These are phyloP conservation scores for Syrmaticus mikado DNA, from an alignment of 2,113 vertebrate species.

Conservation along the genomic window DNA sequence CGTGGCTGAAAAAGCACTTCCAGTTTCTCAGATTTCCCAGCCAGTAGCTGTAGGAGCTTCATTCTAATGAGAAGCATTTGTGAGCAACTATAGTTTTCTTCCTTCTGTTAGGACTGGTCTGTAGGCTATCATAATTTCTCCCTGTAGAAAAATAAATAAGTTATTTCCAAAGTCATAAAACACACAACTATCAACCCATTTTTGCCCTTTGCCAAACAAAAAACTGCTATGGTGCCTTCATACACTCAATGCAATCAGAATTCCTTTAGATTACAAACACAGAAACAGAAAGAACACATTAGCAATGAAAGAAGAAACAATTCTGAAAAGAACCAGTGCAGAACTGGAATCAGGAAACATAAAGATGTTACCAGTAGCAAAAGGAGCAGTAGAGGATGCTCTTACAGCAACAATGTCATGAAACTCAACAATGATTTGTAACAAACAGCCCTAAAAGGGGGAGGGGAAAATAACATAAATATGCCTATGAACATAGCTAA, in stretches of 20 bases:
- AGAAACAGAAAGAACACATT: background rate
- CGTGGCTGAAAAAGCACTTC: conserved; percentile 21
- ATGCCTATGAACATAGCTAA: background rate
- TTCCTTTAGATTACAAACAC: background rate
- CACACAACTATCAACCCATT: background rate
- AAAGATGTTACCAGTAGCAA: background rate
- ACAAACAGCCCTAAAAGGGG: fast-evolving
- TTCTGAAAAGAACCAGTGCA: background rate
- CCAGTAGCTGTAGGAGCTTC: conserved; percentile 62
- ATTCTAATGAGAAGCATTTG: conserved; percentile 63
- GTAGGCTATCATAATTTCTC: background rate
- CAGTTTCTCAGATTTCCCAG: conserved; percentile 49
- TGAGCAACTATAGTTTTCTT: background rate
- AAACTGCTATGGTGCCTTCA: background rate
- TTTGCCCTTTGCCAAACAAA: background rate
- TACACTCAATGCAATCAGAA: background rate
- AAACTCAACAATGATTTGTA: background rate
- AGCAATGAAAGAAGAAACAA: background rate
- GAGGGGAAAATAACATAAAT: background rate
- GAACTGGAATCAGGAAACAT: background rate
- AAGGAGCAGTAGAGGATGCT: background rate
- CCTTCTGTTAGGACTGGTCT: background rate
- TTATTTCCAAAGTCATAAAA: background rate
- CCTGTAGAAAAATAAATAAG: conserved; percentile 19
- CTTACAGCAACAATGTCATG: background rate